Evolutionary conservation across 1,140 invertebrate genomes (phyloP).

Genomic region (Meteorus sp.): DNA sequence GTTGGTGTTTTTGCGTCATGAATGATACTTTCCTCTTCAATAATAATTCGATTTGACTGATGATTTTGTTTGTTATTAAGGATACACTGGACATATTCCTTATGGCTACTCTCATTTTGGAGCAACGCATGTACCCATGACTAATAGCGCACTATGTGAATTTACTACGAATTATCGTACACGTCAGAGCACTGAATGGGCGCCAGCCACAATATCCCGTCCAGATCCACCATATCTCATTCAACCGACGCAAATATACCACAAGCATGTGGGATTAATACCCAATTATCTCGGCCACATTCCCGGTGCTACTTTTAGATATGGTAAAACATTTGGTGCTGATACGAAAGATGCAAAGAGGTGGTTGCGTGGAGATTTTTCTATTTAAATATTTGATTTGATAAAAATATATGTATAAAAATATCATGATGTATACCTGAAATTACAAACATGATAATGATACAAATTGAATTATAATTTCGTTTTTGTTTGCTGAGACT

Average conservation of each 20-base stretch:
- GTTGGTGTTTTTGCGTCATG: slow-evolving; percentile 22
- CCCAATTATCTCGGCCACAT: slow-evolving; percentile 75
- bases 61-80: slow-evolving; percentile 43
- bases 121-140: slow-evolving; percentile 63
- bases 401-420: slow-evolving; percentile 19
- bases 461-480: background rate
- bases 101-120: slow-evolving; percentile 68
- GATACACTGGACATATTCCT: slow-evolving; percentile 69
- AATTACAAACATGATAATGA: no score
- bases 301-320: slow-evolving; percentile 68
- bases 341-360: slow-evolving; percentile 71
- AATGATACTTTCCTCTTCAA: background rate
- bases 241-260: slow-evolving; percentile 65
- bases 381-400: slow-evolving; percentile 11
- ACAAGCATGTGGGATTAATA: slow-evolving; percentile 69
- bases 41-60: background rate
- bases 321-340: slow-evolving; percentile 71
- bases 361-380: slow-evolving; percentile 60
- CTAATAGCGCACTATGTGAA: slow-evolving; percentile 67
- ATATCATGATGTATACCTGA: no score
- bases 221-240: slow-evolving; percentile 59
- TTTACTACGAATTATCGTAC: slow-evolving; percentile 72
- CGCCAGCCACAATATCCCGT: slow-evolving; percentile 62
- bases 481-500: slow-evolving; percentile 39
- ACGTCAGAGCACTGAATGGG: slow-evolving; percentile 68